Evolutionary conservation across 2,888 invertebrate species (phyloP), one percentile per base, ranked within the genome.

Genomic region (Sphinx pinastri): DNA sequence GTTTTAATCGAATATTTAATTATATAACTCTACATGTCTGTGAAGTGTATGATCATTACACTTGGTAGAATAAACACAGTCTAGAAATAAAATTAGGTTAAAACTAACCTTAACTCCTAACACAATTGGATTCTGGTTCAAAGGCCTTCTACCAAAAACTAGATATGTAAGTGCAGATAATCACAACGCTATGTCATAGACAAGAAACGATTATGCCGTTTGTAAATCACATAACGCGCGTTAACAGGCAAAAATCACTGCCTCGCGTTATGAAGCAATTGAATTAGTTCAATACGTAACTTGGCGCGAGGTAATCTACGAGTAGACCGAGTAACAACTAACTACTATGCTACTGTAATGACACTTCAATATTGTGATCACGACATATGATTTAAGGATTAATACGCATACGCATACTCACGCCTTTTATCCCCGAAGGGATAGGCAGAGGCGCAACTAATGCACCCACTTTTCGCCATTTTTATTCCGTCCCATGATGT

Each of bases 221-320:
- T 47, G 25, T 57, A 68, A 57, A 47, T 57, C 57, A 57, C 45
- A 57, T 68, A 55, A 68, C 68, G 25, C 8, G 13, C 14, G 47
- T 25, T 68, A 68, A 68, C 57, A 55, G 19, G 57, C 57, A 68
- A 68, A 68, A 57, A 68, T 57, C 55, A 57, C 19, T 57, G 68
- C 45, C 68, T 45, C 57, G 47, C 68, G 47, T 25, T 45, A 68
- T 57, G 68, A 47, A 16, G 68, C 68, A 57, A 59, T 59, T 49
- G 12, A 63, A 63, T 63, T 49, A 47, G 47, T 63, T 47, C 63
- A 19, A 47, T 49, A 63, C 63, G 63, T 63, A 49, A 49, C 47
- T 49, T 2, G 19, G 19, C 49, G 16, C 13, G 7, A 47, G 16
- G 19, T 12, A 47, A 49, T 63, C 13, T 13, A 63, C 13, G 13